phyloP scores from a whole-genome alignment of 92 coral and sea anemone species.

The Umimayanthus kanabou region DNA sequence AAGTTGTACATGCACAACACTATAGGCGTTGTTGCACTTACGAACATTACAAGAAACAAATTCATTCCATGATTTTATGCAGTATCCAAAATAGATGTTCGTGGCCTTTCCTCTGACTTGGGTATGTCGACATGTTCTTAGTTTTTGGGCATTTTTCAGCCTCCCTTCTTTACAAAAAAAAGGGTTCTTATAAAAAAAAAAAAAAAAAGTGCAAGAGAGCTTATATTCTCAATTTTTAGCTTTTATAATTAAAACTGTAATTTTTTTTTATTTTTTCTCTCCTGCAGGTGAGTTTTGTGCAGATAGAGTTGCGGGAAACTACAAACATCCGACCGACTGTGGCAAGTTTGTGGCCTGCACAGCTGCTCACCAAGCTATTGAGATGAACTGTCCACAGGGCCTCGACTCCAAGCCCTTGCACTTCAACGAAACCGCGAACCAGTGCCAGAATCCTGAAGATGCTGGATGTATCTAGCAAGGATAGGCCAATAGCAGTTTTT shows the following conservation, averaged over 20 bases:
- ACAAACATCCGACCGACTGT: conserved; percentile 4
- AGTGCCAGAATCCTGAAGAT: conserved; percentile 3
- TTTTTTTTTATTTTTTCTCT: background rate
- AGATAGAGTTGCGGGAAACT: background rate
- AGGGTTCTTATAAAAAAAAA: no score
- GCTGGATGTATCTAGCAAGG: conserved; percentile 5
- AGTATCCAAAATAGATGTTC: no score
- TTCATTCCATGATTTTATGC: no score
- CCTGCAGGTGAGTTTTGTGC: background rate
- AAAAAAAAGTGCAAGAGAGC: no score
- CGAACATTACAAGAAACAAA: no score
- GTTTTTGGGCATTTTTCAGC: no score
- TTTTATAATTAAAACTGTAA: background rate
- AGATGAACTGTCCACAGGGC: background rate
- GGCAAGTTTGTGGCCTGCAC: background rate
- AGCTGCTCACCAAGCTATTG: background rate
- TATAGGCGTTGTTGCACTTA: no score
- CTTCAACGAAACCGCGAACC: conserved; percentile 7
- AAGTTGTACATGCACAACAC: no score
- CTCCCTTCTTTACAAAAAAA: no score
- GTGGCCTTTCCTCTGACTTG: no score
- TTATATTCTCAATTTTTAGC: no score
- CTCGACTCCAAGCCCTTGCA: background rate
- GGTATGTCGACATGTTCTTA: no score
- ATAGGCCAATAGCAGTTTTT: background rate